Evolutionary conservation across 2,888 invertebrate genomes (phyloP), one percentile per base, ranked within the genome.

Genomic region (Emmelina monodactyla): DNA sequence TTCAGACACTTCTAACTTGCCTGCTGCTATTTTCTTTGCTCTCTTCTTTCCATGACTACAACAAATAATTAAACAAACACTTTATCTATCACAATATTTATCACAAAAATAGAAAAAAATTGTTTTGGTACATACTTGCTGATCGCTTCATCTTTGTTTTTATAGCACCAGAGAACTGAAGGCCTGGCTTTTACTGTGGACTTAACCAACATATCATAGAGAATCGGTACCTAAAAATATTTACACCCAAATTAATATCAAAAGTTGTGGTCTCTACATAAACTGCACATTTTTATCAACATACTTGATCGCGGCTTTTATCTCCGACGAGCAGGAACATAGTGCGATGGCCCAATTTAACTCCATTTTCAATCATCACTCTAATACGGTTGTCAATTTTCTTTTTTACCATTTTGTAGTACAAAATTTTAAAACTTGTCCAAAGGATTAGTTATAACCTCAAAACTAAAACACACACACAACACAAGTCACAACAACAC

Each of bases 111-210:
- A n/a, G n/a, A n/a, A n/a, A n/a, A n/a, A n/a, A n/a, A n/a, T n/a
- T n/a, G 10, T 1, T 19, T 19, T 19, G 19, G 19, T 33, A 62
- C 69, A 64, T 67, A 88, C 90, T 90, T 91, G 72, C 90, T 91
- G 46, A 94, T 93, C 15, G 92, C 92, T 50, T 94, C 86, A 59
- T 95, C 93, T 46, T 85, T 85, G 49, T 87, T 97, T 84, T 99
- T 99, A 68, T 99, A 99, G 64, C 99, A 99, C 99, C 99, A 99
- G 7, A 99, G 73, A 1, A 99, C 95, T 29, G 90, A 89, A 0
- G 98, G 98, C 28, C 97, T 83, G 0, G 96, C 88, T 70, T 94
- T 94, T 0, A 97, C 90, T 33, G 89, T 88, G 1, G 97, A 92
- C 75, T 99, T 99, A 0, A 95, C 89, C 30, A 99, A 75, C 88